A percentile compares a stretch with the other conserved stretches of the same genome.
Conservation (phyloP, 2,888 invertebrate species). For the Baronia brevicornis region DNA sequence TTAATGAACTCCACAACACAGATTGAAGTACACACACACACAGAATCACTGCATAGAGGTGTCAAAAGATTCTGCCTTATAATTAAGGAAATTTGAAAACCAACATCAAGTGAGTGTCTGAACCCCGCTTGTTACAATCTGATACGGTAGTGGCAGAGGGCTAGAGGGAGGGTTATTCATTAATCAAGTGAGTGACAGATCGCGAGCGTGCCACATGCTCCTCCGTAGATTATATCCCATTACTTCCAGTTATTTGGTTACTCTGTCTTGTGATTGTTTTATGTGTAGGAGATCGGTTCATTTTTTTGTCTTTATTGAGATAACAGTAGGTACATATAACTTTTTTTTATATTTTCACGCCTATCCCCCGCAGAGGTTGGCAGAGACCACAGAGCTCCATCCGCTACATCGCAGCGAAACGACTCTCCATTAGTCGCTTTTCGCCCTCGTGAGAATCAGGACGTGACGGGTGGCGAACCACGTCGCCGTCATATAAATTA, state of each 20-base stretch:
- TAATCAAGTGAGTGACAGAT: constrained; percentile 61
- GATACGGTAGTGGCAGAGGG: constrained; percentile 24
- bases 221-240: constrained; percentile 43
- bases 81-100: constrained; percentile 71
- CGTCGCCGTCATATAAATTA: no score
- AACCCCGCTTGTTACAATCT: constrained; percentile 34
- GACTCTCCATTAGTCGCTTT: no score
- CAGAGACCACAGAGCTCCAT: no score
- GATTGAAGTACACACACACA: constrained; percentile 16
- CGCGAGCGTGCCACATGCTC: constrained; percentile 44
- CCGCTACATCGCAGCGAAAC: no score
- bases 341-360: no score
- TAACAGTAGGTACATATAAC: no score
- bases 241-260: constrained; percentile 40
- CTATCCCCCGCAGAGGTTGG: no score
- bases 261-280: constrained; percentile 23
- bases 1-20: constrained; percentile 18
- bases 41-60: constrained; percentile 24
- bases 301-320: constrained; percentile 1
- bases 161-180: constrained; percentile 39
- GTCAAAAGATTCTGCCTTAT: constrained; percentile 52
- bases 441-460: no score
- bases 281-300: constrained; percentile 1
- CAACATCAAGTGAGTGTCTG: constrained; percentile 31
- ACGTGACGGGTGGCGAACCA: no score